Evolutionary conservation across 2,113 vertebrate genomes (phyloP).

Genomic region (Gymnocephalus cernua): DNA sequence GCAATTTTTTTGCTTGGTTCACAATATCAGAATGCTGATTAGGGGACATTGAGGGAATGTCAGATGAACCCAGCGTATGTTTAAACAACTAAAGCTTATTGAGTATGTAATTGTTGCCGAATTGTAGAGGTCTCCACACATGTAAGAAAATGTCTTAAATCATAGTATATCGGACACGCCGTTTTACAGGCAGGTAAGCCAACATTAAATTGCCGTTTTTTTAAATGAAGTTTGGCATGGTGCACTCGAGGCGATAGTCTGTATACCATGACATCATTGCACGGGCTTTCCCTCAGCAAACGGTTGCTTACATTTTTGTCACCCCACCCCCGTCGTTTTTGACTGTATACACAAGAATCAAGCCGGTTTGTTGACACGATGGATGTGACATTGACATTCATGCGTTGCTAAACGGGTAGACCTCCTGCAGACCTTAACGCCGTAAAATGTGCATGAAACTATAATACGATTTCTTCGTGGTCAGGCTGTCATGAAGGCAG

Average conservation of each 20-base stretch:
- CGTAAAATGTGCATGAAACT: conserved; percentile 14
- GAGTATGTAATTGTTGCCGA: neutral
- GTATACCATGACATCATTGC: conserved; percentile 76
- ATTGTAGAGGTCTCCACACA: neutral
- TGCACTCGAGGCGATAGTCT: neutral
- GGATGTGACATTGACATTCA: conserved; percentile 41
- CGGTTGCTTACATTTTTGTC: conserved; percentile 49
- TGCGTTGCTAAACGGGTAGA: neutral
- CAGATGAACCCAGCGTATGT: neutral
- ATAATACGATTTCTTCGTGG: conserved; percentile 3
- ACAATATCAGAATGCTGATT: neutral
- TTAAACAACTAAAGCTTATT: neutral
- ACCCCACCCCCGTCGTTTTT: conserved; percentile 15
- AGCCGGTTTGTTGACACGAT: conserved; percentile 23
- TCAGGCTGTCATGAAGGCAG: conserved; percentile 39
- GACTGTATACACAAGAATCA: conserved; percentile 18
- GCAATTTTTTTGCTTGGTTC: neutral
- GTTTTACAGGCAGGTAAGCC: neutral
- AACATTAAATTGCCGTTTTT: conserved; percentile 26
- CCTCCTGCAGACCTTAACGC: conserved; percentile 1
- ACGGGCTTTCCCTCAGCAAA: conserved; percentile 60
- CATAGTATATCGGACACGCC: rapidly evolving
- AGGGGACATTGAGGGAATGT: neutral
- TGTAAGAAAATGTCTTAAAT: neutral
- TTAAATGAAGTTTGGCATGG: conserved; percentile 37